Conservation (phyloP, 2,113 vertebrate species). For the Chrysemys picta region DNA sequence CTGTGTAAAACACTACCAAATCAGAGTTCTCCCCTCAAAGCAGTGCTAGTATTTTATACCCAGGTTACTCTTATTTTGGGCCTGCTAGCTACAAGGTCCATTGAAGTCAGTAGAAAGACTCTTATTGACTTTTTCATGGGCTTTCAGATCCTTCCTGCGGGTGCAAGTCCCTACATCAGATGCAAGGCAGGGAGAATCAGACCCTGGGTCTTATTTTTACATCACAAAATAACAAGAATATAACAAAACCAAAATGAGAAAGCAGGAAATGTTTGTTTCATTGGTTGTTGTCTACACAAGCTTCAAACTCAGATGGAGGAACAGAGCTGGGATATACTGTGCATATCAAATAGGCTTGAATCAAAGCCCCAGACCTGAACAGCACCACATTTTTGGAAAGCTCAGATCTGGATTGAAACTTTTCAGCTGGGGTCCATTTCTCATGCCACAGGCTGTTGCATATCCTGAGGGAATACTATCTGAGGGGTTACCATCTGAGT, state of each 20-base stretch:
- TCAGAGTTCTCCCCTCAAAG: not conserved
- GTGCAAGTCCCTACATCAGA: not conserved
- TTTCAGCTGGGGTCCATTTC: slow-evolving; percentile 36
- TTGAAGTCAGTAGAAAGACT: not conserved
- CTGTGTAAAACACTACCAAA: not conserved
- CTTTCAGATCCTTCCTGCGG: not conserved
- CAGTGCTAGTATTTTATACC: not conserved
- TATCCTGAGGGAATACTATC: not conserved
- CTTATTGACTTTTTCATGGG: not conserved
- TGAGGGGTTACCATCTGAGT: rapidly evolving
- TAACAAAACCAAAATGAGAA: slow-evolving; percentile 62
- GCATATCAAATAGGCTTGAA: not conserved
- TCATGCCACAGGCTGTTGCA: not conserved
- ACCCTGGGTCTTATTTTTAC: slow-evolving; percentile 35
- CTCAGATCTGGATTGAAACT: slow-evolving; percentile 29
- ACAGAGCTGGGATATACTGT: not conserved
- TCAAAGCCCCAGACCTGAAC: not conserved
- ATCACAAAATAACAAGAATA: not conserved
- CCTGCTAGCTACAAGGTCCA: not conserved
- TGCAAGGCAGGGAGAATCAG: not conserved
- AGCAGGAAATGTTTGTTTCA: not conserved
- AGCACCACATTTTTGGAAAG: slow-evolving; percentile 28
- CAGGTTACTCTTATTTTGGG: not conserved
- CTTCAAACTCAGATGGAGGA: not conserved
- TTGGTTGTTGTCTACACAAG: not conserved